Percentiles rank a stretch among this genome's conserved stretches.
Conservation (phyloP, 1,140 invertebrate genomes). For the Acromyrmex echinatior region DNA sequence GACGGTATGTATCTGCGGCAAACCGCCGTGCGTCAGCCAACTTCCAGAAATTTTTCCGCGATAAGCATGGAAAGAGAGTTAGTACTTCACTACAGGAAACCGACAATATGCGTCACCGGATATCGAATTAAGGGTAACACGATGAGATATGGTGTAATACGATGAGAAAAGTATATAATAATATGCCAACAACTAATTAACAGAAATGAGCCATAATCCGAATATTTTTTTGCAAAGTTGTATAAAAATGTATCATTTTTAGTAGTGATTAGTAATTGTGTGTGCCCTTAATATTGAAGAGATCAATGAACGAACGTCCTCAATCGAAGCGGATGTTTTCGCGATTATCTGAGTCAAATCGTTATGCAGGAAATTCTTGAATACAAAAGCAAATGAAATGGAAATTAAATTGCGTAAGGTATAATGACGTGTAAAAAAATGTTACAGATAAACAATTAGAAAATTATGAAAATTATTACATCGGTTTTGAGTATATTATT, state of each 20-base stretch:
- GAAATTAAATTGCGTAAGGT: constrained; percentile 19
- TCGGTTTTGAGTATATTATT: background rate
- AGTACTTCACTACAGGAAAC: constrained; percentile 25
- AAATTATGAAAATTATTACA: background rate
- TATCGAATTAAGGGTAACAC: constrained; percentile 13
- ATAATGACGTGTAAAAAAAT: background rate
- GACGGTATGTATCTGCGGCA: background rate
- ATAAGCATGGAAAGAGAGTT: constrained; percentile 27
- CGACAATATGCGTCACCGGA: constrained; percentile 15
- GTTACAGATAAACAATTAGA: background rate
- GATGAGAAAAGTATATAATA: background rate
- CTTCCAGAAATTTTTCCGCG: constrained; percentile 41
- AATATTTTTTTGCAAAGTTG: background rate
- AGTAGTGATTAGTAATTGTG: background rate
- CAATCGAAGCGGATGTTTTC: constrained; percentile 23
- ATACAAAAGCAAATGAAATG: background rate
- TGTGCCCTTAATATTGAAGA: background rate
- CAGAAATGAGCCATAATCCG: background rate
- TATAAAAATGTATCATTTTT: background rate
- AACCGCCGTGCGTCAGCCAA: constrained; percentile 1
- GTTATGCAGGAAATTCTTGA: background rate
- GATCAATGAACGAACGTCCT: constrained; percentile 31
- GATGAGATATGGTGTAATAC: background rate
- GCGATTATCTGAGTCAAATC: background rate
- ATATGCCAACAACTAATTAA: background rate